A percentile compares a stretch with the other conserved stretches of the same genome.
Evolutionary conservation across 1,140 invertebrate genomes (phyloP).

Genomic region (Monomorium pharaonis): DNA sequence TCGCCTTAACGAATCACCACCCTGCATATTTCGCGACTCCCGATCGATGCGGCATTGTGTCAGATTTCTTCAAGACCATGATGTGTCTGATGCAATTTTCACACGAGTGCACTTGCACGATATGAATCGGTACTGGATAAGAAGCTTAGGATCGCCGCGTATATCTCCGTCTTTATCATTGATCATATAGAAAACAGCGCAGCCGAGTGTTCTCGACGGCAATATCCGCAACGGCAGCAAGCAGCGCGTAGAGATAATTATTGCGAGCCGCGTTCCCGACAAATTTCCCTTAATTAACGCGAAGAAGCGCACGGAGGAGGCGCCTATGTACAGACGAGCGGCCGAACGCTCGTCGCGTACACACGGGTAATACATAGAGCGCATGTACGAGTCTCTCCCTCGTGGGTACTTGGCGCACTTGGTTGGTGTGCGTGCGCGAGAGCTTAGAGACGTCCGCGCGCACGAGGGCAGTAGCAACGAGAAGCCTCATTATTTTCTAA

Average conservation of each 20-base stretch:
- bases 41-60: neutral
- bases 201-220: constrained; percentile 2
- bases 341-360: neutral
- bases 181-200: constrained; percentile 23
- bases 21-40: neutral
- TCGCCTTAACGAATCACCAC: neutral
- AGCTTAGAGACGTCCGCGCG: constrained; percentile 56
- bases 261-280: constrained; percentile 61
- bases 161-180: constrained; percentile 22
- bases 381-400: neutral
- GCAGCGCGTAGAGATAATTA: constrained; percentile 48
- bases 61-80: neutral
- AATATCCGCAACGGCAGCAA: constrained; percentile 30
- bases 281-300: constrained; percentile 71
- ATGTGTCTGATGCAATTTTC: neutral
- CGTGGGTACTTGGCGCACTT: neutral
- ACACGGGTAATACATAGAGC: neutral
- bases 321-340: constrained; percentile 23
- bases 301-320: constrained; percentile 52
- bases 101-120: no score
- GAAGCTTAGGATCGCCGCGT: neutral
- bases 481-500: constrained; percentile 84
- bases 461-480: constrained; percentile 58
- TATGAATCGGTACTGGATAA: no score
- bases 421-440: neutral